phyloP scores from a whole-genome alignment of 2,888 invertebrate genomes.

The Drosophila atripex region DNA sequence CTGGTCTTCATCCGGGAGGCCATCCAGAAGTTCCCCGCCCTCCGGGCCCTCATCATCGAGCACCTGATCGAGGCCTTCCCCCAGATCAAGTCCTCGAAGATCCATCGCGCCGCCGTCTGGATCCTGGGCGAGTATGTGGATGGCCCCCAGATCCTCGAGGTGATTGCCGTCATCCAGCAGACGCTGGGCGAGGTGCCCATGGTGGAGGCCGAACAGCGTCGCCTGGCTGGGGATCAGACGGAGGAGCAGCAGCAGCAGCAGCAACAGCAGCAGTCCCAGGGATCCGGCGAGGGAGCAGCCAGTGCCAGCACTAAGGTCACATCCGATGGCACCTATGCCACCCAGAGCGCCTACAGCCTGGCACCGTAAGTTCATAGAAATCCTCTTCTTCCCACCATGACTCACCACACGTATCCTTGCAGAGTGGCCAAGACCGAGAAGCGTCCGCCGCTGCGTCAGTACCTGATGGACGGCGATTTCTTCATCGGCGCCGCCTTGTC shows the following conservation, averaged over 20 bases:
- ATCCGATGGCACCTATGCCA: conserved; percentile 99
- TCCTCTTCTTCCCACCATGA: no score
- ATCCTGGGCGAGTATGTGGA: conserved; percentile 98
- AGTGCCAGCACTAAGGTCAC: conserved; percentile 88
- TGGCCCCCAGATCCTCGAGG: conserved; percentile 90
- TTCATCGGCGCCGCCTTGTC: conserved; percentile 97
- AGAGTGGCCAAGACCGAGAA: conserved; percentile 87
- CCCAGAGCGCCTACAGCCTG: conserved; percentile 97
- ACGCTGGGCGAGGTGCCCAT: conserved; percentile 89
- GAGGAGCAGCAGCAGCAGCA: conserved; percentile 83
- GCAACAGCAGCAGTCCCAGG: conserved; percentile 29
- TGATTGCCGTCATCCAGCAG: conserved; percentile 90
- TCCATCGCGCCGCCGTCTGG: conserved; percentile 97
- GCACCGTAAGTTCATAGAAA: conserved; percentile 86
- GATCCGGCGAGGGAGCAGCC: conserved; percentile 54
- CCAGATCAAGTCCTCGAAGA: conserved; percentile 94
- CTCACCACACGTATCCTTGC: not conserved
- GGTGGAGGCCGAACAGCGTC: conserved; percentile 88
- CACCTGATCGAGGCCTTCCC: conserved; percentile 90
- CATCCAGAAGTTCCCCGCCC: conserved; percentile 94
- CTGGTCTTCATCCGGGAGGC: conserved; percentile 97
- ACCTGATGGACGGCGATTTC: conserved; percentile 97
- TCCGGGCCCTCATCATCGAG: conserved; percentile 92
- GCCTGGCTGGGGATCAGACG: conserved; percentile 89
- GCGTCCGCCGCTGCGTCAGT: conserved; percentile 92